A percentile compares a stretch with the other conserved stretches of the same genome.
Conservation (phyloP, 2,797 vertebrate species). For the Psittacula echo region DNA sequence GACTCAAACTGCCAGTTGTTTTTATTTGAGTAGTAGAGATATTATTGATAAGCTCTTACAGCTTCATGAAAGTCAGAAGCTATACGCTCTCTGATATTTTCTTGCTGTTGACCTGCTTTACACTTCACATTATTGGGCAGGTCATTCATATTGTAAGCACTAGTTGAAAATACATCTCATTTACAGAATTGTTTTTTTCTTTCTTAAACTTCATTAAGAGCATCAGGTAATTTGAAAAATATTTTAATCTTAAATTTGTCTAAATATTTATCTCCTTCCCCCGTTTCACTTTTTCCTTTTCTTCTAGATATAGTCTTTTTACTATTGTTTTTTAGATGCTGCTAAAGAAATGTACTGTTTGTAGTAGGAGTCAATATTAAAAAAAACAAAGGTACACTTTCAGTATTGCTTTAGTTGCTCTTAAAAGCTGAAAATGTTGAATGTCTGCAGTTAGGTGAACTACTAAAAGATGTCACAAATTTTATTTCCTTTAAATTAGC, state of each 20-base stretch:
- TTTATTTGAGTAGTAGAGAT: background rate
- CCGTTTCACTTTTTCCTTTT: background rate
- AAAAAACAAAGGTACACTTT: background rate
- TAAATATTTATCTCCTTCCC: background rate
- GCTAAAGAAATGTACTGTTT: background rate
- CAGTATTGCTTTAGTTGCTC: background rate
- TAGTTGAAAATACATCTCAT: background rate
- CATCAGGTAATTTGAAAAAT: background rate
- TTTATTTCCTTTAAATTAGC: background rate
- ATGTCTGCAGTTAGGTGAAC: background rate
- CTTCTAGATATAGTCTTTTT: background rate
- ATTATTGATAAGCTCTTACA: background rate
- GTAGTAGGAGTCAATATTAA: background rate
- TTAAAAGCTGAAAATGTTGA: background rate
- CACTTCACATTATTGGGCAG: background rate
- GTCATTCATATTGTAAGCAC: background rate
- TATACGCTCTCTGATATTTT: background rate
- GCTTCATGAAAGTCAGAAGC: background rate
- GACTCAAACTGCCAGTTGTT: background rate
- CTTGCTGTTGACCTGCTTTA: background rate
- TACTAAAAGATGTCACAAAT: conserved; percentile 14
- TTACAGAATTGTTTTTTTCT: background rate
- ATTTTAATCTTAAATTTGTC: background rate
- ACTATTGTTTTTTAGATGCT: background rate
- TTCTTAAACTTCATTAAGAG: background rate